Base-by-base conservation (phyloP, 1,140 invertebrate species). In the Hydropsyche tenuis region DNA sequence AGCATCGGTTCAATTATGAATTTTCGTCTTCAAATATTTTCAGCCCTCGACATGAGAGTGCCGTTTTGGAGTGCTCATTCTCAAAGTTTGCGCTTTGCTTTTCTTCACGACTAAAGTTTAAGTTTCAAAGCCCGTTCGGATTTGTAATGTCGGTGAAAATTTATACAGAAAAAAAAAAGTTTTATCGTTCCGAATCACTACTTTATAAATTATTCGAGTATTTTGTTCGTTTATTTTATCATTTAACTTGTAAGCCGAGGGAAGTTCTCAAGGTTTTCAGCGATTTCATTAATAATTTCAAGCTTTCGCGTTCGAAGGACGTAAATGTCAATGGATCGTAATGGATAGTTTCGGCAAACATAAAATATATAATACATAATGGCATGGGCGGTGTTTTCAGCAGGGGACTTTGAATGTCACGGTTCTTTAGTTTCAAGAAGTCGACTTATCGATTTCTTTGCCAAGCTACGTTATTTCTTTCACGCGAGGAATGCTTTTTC, bases 331-430 rank as follows among this genome's bases (percentile, higher is more conserved):
- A 20, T 53, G 5, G 48, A 53, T 53, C 16, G 14, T 18, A 53
- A 18, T 53, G 7, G 48, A 53, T 53, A 16, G 48, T 53, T 37
- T 18, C 16, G 48, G 1, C 16, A 20, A 20, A 53, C 48, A 53
- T 20, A 1, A 48, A n/a, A 48, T 48, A 48, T 48, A 48, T 48
- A n/a, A 43, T 43, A 43, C 42, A 43, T 48, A 6, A 18, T 16
- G 16, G 16, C 1, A 53, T 18, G 16, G 5, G 48, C 20, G 48
- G n/a, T 53, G 20, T 53, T 37, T 53, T 53, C 16, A 53, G 48
- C 16, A 20, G 48, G 30, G 16, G 20, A 53, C n/a, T 53, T 53
- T 53, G 48, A 53, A 53, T 53, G 48, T 53, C 48, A 53, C 48
- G 48, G 48, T 18, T 53, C 20, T 53, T 20, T 20, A 16, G 48